Evolutionary conservation across 2,113 vertebrate species (phyloP).

Genomic region (Eleginops maclovinus): DNA sequence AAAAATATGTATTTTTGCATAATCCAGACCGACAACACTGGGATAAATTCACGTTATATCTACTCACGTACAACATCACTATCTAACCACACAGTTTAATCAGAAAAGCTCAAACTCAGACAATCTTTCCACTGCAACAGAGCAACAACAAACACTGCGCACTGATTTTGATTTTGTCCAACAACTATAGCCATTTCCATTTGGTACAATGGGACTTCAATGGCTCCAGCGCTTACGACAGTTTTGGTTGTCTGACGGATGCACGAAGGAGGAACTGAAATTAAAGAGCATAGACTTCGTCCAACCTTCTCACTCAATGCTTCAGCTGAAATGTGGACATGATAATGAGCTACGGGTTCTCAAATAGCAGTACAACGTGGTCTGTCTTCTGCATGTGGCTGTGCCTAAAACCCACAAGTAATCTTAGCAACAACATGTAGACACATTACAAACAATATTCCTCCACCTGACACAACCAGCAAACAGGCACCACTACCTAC

Average conservation of each 20-base stretch:
- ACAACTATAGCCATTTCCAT: slow-evolving; percentile 16
- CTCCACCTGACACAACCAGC: slow-evolving; percentile 5
- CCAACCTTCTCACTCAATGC: too few relatives aligned
- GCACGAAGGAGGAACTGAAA: neutral
- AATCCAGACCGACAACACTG: slow-evolving; percentile 13
- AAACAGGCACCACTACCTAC: slow-evolving; percentile 21
- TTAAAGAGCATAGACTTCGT: neutral
- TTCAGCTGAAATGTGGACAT: neutral
- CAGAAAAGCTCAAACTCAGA: slow-evolving; percentile 26
- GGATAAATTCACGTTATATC: neutral
- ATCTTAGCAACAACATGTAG: neutral
- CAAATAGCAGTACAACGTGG: neutral
- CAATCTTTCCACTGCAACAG: slow-evolving; percentile 11
- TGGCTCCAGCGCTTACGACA: neutral
- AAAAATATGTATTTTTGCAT: slow-evolving; percentile 52
- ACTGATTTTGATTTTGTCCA: slow-evolving; percentile 2
- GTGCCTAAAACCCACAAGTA: neutral
- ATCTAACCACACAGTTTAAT: slow-evolving; percentile 11
- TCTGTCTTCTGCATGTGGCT: neutral
- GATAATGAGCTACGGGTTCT: neutral
- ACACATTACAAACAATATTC: slow-evolving; percentile 5
- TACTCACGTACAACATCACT: slow-evolving; percentile 8
- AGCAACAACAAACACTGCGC: slow-evolving; percentile 16
- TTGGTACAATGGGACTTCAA: slow-evolving; percentile 34
- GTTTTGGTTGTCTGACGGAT: neutral